These are phyloP conservation scores for Colossoma macropomum DNA, from an alignment of 2,113 vertebrate genomes.

Conservation along the genomic window DNA sequence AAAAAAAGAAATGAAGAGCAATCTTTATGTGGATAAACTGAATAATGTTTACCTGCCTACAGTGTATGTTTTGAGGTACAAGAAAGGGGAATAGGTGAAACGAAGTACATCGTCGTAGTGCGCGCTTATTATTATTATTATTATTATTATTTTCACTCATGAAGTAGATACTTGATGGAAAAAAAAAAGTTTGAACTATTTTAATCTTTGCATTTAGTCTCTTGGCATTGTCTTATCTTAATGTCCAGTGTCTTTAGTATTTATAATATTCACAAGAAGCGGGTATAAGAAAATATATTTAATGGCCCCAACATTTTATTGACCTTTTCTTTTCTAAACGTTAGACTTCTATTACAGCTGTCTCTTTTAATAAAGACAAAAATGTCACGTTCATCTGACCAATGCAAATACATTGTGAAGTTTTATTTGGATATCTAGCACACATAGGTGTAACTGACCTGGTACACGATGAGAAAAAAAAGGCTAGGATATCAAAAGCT, in stretches of 20 bases:
- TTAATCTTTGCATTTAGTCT: conserved; percentile 86
- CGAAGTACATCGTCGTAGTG: conserved; percentile 76
- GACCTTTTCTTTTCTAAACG: conserved; percentile 89
- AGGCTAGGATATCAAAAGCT: conserved; percentile 87
- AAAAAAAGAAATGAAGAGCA: conserved; percentile 58
- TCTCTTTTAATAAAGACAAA: conserved; percentile 87
- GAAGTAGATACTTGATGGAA: conserved; percentile 85
- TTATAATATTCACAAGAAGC: conserved; percentile 96
- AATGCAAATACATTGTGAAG: conserved; percentile 72
- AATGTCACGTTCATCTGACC: conserved; percentile 84
- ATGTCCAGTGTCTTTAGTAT: conserved; percentile 94
- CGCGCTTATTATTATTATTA: conserved; percentile 67
- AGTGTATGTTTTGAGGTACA: conserved; percentile 64
- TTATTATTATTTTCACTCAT: conserved; percentile 72
- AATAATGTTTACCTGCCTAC: conserved; percentile 72
- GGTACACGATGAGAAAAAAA: conserved; percentile 63
- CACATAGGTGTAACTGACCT: conserved; percentile 64
- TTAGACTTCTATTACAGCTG: conserved; percentile 88
- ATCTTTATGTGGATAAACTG: conserved; percentile 64
- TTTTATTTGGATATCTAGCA: conserved; percentile 78
- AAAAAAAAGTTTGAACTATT: conserved; percentile 88
- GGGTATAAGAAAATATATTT: conserved; percentile 94
- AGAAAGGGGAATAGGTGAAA: conserved; percentile 59
- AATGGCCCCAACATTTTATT: conserved; percentile 88
- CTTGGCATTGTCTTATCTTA: conserved; percentile 88